Percentiles rank a stretch among this genome's conserved stretches.
These are phyloP conservation scores for Calliphora vomitoria DNA, from an alignment of 2,888 invertebrate species.

Conservation along the genomic window DNA sequence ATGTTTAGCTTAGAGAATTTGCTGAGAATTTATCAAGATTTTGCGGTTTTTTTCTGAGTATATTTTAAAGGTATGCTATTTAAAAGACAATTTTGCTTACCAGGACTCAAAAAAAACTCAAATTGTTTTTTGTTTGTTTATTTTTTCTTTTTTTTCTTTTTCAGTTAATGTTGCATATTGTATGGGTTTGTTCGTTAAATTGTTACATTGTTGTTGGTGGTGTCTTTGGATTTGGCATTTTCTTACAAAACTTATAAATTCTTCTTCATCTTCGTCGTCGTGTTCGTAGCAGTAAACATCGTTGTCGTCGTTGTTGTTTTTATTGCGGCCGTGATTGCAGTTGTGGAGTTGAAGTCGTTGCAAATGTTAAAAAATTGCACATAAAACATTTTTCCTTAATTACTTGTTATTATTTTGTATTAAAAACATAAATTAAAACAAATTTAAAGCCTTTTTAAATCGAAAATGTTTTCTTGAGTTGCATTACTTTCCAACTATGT, in stretches of 20 bases:
- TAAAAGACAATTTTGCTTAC: conserved; percentile 58
- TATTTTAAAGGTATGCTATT: neutral
- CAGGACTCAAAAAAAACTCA: conserved; percentile 71
- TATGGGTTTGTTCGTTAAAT: neutral
- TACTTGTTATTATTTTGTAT: neutral
- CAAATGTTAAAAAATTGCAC: conserved; percentile 15
- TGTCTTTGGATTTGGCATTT: conserved; percentile 30
- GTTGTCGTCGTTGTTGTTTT: conserved; percentile 42
- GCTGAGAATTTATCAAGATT: conserved; percentile 10
- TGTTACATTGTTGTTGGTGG: conserved; percentile 45
- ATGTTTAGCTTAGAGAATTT: conserved; percentile 30
- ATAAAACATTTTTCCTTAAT: conserved; percentile 15
- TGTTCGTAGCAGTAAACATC: conserved; percentile 42
- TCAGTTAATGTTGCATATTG: conserved; percentile 16
- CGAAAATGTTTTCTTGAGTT: neutral
- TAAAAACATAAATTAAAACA: conserved; percentile 4
- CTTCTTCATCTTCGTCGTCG: conserved; percentile 19
- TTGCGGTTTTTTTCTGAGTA: conserved; percentile 34
- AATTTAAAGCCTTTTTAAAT: conserved; percentile 9
- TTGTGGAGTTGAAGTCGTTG: conserved; percentile 52
- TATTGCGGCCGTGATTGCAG: conserved; percentile 47
- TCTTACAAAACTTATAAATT: conserved; percentile 59
- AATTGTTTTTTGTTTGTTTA: conserved; percentile 4
- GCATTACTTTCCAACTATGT: conserved; percentile 2
- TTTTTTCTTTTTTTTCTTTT: neutral